phyloP scores from a whole-genome alignment of 1,140 invertebrate species.

The Conus betulinus region DNA sequence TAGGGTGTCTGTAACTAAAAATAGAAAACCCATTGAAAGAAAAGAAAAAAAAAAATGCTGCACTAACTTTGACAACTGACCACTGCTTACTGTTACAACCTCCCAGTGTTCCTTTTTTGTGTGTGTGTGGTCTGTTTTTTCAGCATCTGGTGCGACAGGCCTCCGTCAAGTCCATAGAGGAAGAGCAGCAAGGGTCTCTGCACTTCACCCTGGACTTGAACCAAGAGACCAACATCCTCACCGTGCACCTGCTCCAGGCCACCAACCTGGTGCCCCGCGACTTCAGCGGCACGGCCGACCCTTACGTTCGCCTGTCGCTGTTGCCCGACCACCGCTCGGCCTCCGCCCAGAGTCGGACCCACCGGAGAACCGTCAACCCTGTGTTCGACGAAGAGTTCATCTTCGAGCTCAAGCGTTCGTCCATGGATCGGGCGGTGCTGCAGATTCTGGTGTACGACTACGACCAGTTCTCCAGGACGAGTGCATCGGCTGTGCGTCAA shows the following conservation, averaged over 20 bases:
- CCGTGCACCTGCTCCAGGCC: slow-evolving; percentile 69
- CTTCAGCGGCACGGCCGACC: slow-evolving; percentile 69
- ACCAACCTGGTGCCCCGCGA: slow-evolving; percentile 68
- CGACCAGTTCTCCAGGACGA: slow-evolving; percentile 73
- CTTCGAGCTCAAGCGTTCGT: slow-evolving; percentile 66
- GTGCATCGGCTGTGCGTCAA: slow-evolving; percentile 71
- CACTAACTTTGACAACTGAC: no score
- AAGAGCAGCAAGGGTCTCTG: slow-evolving; percentile 69
- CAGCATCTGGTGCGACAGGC: slow-evolving; percentile 60
- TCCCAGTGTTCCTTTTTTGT: not conserved
- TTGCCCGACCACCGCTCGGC: slow-evolving; percentile 62
- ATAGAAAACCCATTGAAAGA: no score
- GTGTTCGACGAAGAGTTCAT: slow-evolving; percentile 76
- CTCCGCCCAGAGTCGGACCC: slow-evolving; percentile 73
- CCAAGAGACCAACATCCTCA: slow-evolving; percentile 67
- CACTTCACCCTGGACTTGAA: slow-evolving; percentile 69
- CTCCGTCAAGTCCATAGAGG: slow-evolving; percentile 64
- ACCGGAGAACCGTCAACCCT: slow-evolving; percentile 82
- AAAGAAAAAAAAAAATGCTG: no score
- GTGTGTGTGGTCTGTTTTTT: slow-evolving; percentile 15
- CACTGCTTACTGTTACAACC: no score
- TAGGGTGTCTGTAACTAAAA: no score
- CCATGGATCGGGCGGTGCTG: slow-evolving; percentile 61
- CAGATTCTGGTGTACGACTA: slow-evolving; percentile 71
- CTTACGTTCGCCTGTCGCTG: slow-evolving; percentile 69